Evolutionary conservation across 2,797 vertebrate species (phyloP), one percentile per base, ranked within the genome.

Genomic region (Mycteria americana): DNA sequence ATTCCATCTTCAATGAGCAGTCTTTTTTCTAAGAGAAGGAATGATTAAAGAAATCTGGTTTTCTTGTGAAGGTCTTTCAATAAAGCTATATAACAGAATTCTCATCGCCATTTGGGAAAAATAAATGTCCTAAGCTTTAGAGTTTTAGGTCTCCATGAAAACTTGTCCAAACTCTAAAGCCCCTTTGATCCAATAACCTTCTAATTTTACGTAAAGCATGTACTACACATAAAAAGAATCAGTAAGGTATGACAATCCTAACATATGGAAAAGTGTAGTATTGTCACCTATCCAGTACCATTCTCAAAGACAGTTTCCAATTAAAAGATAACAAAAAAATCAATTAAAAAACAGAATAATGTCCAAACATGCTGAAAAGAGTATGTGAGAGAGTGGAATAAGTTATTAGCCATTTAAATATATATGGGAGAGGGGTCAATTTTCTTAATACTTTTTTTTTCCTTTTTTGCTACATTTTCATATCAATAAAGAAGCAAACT

Each of bases 341-440:
- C 13, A 39, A 30, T 33, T 13, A 72, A 80, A 69, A 25, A 51
- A 3, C 4, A 65, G 6, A 80, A 77, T 37, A 54, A 74, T 51
- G 22, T 37, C 39, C 48, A 89, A 92, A 73, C 9, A 10, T 25
- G 3, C 23, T 50, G 30, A 65, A 88, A 74, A 69, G 1, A 33
- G 5, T 19, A 48, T 25, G 7, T 28, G 60, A 73, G 43, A 18
- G 1, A 56, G 9, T 50, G 9, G 9, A 57, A 41, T 23, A 10
- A 57, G 46, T 92, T 65, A 65, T 50, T 45, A 60, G 9, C 13
- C 17, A 24, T 51, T 48, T 63, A 39, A 46, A 30, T 11, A 24
- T 15, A 15, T 13, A 23, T 33, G 10, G 10, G 4, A 90, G 12
- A n/a, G 3, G 6, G 3, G 13, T 15, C 1, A 1, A 28, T 7